phyloP scores from a whole-genome alignment of 2,888 invertebrate genomes.

The Bedellia somnulentella region DNA sequence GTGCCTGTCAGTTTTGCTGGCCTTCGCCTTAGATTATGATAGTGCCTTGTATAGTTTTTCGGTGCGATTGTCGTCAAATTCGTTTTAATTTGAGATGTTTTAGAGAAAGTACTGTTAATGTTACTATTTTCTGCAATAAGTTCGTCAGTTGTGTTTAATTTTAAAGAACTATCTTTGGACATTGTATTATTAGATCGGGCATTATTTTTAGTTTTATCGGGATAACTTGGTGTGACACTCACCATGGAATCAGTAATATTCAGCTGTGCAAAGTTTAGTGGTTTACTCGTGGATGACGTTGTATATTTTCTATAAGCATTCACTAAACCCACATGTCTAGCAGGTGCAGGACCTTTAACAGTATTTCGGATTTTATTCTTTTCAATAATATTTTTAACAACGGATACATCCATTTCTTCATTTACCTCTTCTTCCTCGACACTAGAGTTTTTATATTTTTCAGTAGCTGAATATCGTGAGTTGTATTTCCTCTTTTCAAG shows the following conservation, averaged over 20 bases:
- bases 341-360: conserved; percentile 52
- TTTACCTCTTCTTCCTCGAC: conserved; percentile 58
- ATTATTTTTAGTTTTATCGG: conserved; percentile 21
- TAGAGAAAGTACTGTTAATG: neutral
- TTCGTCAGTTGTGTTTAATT: too few relatives aligned
- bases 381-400: conserved; percentile 55
- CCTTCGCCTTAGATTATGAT: conserved; percentile 34
- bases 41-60: conserved; percentile 37
- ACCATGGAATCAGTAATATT: conserved; percentile 32
- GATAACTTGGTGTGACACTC: conserved; percentile 20
- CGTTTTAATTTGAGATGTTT: neutral
- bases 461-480: conserved; percentile 47
- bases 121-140: conserved; percentile 1
- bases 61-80: conserved; percentile 22
- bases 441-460: conserved; percentile 48
- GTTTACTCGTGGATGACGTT: conserved; percentile 21
- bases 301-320: conserved; percentile 49
- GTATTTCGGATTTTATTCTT: conserved; percentile 55
- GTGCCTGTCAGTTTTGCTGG: conserved; percentile 28
- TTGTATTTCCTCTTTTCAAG: conserved; percentile 43
- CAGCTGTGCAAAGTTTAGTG: conserved; percentile 24
- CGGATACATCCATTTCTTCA: conserved; percentile 64
- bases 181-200: conserved; percentile 17
- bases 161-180: too few relatives aligned
- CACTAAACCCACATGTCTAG: conserved; percentile 41